Evolutionary conservation across 2,797 vertebrate species (phyloP), one percentile per base, ranked within the genome.

Genomic region (Loriculus beryllinus): DNA sequence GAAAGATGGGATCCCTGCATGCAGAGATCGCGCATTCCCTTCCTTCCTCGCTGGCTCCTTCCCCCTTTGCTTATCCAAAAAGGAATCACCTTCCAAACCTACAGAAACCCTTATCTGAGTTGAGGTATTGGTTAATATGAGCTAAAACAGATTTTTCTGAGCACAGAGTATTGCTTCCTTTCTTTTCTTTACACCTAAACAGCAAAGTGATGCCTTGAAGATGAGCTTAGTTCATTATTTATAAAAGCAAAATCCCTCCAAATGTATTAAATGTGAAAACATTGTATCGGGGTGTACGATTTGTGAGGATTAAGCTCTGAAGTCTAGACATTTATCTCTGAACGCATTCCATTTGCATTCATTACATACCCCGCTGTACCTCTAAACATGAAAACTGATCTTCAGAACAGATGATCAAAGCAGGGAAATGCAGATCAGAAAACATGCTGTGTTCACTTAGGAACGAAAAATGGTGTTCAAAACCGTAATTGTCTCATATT

Each of bases 351-450:
- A 96, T 97, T 96, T 97, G 96, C 96, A 96, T 96, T 96, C 94
- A 93, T 97, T 95, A 83, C 59, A 5, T 86, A 85, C 77, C 82
- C 93, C 86, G 94, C 96, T 96, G 95, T 96, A 96, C 96, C 93
- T 96, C 94, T 95, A 96, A 96, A 97, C 96, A 96, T 64, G 91
- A 90, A 95, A 96, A 95, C 95, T 92, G 96, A 96, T 97, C 90
- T 86, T 91, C 94, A 95, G 96, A 97, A 96, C 76, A 48, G 95
- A 87, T 94, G 96, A 97, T 97, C 97, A 97, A 97, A 97, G 96
- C 68, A 7, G 85, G 86, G 56, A 95, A 96, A 95, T 89, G 97
- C 95, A 96, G 96, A 97, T 96, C 95, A 96, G 93, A 97, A 93
- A 95, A 77, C 95, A 96, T 19, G 95, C 96, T 93, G 95, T 90